These are phyloP conservation scores for Cepphus grylle DNA, from an alignment of 2,113 vertebrate genomes.

Conservation along the genomic window DNA sequence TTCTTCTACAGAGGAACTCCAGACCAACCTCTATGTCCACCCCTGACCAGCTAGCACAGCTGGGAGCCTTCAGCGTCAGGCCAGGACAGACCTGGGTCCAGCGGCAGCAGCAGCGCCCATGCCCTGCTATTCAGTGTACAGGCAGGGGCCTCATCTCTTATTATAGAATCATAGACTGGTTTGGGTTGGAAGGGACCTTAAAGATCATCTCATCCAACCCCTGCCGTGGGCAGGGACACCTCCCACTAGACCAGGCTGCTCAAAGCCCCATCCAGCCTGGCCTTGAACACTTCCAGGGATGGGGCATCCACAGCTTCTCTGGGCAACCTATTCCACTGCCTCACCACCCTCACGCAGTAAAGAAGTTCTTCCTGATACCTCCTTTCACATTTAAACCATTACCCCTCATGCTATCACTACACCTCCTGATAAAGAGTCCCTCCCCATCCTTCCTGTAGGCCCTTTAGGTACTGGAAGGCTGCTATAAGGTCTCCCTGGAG, in stretches of 20 bases:
- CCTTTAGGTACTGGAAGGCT: background rate
- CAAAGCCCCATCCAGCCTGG: background rate
- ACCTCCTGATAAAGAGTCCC: background rate
- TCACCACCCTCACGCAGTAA: background rate
- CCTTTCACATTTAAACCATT: background rate
- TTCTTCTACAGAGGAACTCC: background rate
- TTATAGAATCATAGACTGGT: background rate
- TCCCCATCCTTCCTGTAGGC: background rate
- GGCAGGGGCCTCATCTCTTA: background rate
- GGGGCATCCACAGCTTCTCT: background rate
- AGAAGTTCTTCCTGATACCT: background rate
- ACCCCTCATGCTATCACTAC: background rate
- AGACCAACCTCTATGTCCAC: background rate
- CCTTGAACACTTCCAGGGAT: background rate
- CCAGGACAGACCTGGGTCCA: background rate
- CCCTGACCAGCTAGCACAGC: background rate
- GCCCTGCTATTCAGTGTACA: background rate
- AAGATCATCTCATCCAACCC: background rate
- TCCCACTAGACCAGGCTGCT: background rate
- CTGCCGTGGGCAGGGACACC: background rate
- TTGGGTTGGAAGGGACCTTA: background rate
- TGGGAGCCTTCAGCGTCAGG: background rate
- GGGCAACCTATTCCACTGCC: background rate
- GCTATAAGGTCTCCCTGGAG: accelerated
- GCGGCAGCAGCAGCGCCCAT: background rate